A percentile compares a stretch with the other conserved stretches of the same genome.
Evolutionary conservation across 35 echinoderm and acorn worm genomes (phyloP).

Genomic region (Lytechinus pictus): DNA sequence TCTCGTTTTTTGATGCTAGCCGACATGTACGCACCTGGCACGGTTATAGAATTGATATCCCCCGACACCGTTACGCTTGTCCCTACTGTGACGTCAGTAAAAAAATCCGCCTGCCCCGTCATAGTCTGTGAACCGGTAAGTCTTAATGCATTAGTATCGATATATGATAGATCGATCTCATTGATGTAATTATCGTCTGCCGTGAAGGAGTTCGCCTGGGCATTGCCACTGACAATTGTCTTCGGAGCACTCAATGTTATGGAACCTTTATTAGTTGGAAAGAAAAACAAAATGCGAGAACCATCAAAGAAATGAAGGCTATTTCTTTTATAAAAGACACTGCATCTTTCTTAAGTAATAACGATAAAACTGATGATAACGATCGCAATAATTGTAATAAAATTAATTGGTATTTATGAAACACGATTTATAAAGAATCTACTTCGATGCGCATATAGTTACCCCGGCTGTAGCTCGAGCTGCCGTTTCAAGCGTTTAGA

Average conservation of each 20-base stretch:
- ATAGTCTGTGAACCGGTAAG: neutral
- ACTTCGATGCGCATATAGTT: too few relatives aligned
- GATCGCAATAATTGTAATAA: too few relatives aligned
- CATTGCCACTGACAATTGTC: neutral
- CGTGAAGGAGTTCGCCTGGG: neutral
- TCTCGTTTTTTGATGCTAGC: too few relatives aligned
- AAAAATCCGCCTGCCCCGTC: neutral
- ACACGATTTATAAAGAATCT: too few relatives aligned
- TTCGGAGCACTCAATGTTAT: neutral
- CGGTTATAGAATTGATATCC: neutral
- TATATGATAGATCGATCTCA: neutral
- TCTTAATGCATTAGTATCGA: neutral
- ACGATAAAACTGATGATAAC: too few relatives aligned
- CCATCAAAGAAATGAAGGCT: too few relatives aligned
- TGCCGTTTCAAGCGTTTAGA: too few relatives aligned
- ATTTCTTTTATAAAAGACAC: neutral
- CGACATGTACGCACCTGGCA: conserved; percentile 1
- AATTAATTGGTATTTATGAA: too few relatives aligned
- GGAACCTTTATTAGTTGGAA: neutral
- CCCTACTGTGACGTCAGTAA: neutral
- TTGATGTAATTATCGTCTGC: neutral
- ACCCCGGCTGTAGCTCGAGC: too few relatives aligned
- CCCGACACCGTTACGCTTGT: conserved; percentile 1
- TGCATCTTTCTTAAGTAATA: too few relatives aligned
- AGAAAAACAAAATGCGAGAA: neutral